Base-by-base conservation (phyloP, 2,113 vertebrate species). In the Erythrolamprus reginae region DNA sequence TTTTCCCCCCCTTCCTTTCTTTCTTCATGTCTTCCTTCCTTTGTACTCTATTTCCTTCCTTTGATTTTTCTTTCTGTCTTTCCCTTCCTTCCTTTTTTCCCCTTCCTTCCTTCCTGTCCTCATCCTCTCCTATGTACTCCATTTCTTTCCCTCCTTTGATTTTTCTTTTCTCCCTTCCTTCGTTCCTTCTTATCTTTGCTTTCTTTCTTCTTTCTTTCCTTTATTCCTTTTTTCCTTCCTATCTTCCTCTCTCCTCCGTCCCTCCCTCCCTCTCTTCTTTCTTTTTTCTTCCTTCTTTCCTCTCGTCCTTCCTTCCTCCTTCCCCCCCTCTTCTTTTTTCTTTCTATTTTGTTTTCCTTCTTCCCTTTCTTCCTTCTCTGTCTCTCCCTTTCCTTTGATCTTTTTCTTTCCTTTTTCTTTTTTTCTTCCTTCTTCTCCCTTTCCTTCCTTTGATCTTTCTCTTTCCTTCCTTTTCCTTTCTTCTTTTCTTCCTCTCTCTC, bases 241-340 rank as follows among this genome's bases (percentile, higher is more conserved):
- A 15, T 1, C 2, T 2, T 6, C 2, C 0, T 21, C 21, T 23
- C 5, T 47, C 47, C 19, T 24, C 28, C 21, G 4, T 12, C 12
- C 45, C 47, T 48, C 48, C 83, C 4, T 48, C 28, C 56, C 24
- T 26, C 3, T 26, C 10, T 28, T 24, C 10, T 84, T 47, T 24
- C 45, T 48, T 24, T 2, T 5, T 12, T 28, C 38, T 45, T 5
- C 5, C 45, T n/a, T n/a, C n/a, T n/a, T n/a, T n/a, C n/a, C n/a
- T n/a, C n/a, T n/a, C n/a, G n/a, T n/a, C n/a, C n/a, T n/a, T n/a
- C n/a, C n/a, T 21, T 0, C 21, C 4, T 38, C 0, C 3, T 15
- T 10, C 28, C 9, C 13, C 17, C 28, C 8, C 19, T 42, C 33
- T 33, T 17, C 28, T 17, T 53, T 38, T 4, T 1, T 38, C 33